Evolutionary conservation across 2,113 vertebrate genomes (phyloP), one percentile per base, ranked within the genome.

Genomic region (Aepyceros melampus): DNA sequence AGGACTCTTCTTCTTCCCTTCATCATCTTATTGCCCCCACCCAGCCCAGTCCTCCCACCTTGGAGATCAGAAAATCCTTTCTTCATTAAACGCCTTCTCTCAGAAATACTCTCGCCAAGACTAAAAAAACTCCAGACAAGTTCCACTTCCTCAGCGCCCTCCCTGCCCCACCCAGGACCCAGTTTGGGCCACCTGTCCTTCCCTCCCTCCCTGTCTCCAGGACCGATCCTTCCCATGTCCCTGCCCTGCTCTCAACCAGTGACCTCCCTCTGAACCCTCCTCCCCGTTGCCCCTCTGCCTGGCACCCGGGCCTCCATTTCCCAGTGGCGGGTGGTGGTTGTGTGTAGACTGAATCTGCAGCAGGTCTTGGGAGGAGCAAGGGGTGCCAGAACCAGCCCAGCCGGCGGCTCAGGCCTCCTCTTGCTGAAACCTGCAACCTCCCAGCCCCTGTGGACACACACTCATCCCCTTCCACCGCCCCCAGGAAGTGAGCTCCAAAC

Each of bases 351-450:
- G 16, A 94, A 78, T 86, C 91, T 33, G 47, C 31, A 82, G 91
- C 84, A 53, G 93, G 89, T 76, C 88, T 88, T 89, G 96, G 97
- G 96, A 58, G 92, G 97, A 93, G 87, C 5, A 0, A 13, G 2
- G 87, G 89, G 89, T 91, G 89, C 84, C 87, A 82, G 95, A 87
- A 49, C 94, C 95, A 90, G 95, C 97, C 94, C 14, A 4, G 97
- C 98, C 10, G 49, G 96, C 11, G 81, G 97, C 97, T 97, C 96
- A 95, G 95, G 87, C 79, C 96, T 97, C 93, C 97, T 98, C 97
- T 91, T 98, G 97, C 97, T 94, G 97, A 98, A 97, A 98, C 96
- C 94, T 97, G 98, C 96, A 95, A 67, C 95, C 97, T 97, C 97
- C 97, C 95, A 96, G 86, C 25, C 96, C 97, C 91, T 64, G 94